phyloP scores from a whole-genome alignment of 1,140 invertebrate genomes.

The Periplaneta americana region DNA sequence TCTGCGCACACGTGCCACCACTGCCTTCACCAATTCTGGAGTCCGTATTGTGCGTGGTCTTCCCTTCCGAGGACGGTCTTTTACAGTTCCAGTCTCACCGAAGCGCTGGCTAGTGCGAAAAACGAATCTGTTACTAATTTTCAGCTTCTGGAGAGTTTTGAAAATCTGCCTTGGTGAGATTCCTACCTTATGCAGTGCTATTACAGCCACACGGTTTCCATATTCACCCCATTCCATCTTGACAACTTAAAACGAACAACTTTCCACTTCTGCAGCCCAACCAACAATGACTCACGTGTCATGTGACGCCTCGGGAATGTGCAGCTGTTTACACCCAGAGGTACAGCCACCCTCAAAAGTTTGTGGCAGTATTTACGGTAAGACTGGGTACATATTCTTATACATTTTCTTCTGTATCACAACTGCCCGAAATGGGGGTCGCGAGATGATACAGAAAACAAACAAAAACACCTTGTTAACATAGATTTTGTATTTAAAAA shows the following conservation, averaged over 20 bases:
- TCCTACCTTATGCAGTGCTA: not conserved
- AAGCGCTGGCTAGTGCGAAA: not conserved
- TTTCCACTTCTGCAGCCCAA: not conserved
- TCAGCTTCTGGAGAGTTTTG: conserved; percentile 3
- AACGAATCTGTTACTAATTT: not conserved
- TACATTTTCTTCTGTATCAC: too few species aligned
- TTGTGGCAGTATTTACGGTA: not conserved
- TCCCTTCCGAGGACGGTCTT: not conserved
- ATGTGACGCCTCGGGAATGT: not conserved
- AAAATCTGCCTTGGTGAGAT: not conserved
- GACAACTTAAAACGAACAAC: not conserved
- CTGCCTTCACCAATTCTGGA: not conserved
- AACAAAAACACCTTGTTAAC: too few species aligned
- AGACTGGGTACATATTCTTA: not conserved
- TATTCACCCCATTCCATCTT: not conserved
- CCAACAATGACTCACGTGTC: not conserved
- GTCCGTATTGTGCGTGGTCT: not conserved
- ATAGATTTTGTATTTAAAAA: too few species aligned
- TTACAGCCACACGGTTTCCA: not conserved
- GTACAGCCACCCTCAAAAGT: not conserved
- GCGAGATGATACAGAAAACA: too few species aligned
- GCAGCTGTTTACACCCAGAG: not conserved
- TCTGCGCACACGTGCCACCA: not conserved
- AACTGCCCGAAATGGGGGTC: too few species aligned
- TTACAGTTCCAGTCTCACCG: not conserved